Conservation (phyloP, 2,113 vertebrate species). For the Climacteris rufus region DNA sequence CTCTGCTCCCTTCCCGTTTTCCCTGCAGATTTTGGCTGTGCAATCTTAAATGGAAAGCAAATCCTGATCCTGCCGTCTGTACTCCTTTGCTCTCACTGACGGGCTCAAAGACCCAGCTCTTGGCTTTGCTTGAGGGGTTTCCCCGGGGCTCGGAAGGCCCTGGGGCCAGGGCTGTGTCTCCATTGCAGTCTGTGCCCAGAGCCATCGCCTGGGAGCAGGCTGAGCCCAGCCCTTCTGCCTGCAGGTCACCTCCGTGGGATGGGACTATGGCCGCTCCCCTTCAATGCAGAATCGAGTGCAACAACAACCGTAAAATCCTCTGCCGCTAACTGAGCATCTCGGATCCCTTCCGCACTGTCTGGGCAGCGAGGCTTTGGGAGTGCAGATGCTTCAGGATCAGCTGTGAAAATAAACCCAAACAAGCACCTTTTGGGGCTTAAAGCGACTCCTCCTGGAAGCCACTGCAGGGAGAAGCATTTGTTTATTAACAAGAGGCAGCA, state of each 20-base stretch:
- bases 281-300: neutral
- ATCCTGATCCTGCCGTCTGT: neutral
- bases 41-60: neutral
- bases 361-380: neutral
- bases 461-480: slow-evolving; percentile 24
- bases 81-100: neutral
- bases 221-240: neutral
- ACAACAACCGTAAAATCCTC: neutral
- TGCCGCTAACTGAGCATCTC: neutral
- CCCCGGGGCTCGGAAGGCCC: neutral
- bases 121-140: neutral
- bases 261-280: neutral
- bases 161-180: neutral
- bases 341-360: neutral
- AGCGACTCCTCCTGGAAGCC: slow-evolving; percentile 7
- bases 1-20: neutral
- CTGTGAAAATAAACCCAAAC: neutral
- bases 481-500: slow-evolving; percentile 36
- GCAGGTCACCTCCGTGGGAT: neutral
- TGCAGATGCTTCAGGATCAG: neutral
- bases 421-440: slow-evolving; percentile 1
- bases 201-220: neutral
- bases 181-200: neutral
- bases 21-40: neutral
- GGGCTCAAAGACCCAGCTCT: neutral